phyloP scores from a whole-genome alignment of 1,140 invertebrate genomes.

The Diorhabda elongata region DNA sequence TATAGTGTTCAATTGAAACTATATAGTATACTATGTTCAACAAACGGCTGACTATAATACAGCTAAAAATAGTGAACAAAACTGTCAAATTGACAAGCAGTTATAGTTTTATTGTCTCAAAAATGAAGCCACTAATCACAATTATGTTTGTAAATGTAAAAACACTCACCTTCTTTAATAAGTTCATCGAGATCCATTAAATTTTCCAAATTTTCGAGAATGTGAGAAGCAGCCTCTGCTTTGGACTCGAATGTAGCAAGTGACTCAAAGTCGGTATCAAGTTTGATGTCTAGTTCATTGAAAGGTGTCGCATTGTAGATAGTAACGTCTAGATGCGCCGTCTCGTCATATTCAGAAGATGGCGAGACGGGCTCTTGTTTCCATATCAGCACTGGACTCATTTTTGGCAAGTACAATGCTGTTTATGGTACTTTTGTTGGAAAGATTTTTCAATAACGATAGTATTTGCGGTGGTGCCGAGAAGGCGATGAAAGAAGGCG shows the following conservation, averaged over 20 bases:
- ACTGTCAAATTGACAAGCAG: too few relatives aligned
- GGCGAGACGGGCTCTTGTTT: constrained; percentile 53
- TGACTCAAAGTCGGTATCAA: constrained; percentile 33
- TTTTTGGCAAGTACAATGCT: constrained; percentile 36
- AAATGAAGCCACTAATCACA: too few relatives aligned
- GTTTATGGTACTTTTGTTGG: constrained; percentile 17
- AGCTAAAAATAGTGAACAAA: too few relatives aligned
- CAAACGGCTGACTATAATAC: too few relatives aligned
- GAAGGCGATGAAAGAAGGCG: constrained; percentile 34
- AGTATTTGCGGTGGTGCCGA: constrained; percentile 34
- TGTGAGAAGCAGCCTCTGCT: constrained; percentile 38
- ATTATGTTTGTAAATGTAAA: neutral
- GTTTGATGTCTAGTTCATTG: constrained; percentile 34
- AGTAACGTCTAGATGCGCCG: constrained; percentile 30
- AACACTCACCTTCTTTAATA: constrained; percentile 38
- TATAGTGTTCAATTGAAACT: too few relatives aligned
- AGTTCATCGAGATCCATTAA: constrained; percentile 43
- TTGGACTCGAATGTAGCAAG: constrained; percentile 33
- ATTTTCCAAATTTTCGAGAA: constrained; percentile 43
- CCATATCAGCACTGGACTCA: constrained; percentile 45
- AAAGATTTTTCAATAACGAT: constrained; percentile 34
- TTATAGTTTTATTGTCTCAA: too few relatives aligned
- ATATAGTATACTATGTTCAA: too few relatives aligned
- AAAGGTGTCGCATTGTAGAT: constrained; percentile 33
- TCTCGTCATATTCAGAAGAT: constrained; percentile 38